Percentiles rank a stretch among this genome's conserved stretches.
These are phyloP conservation scores for Syngnathoides biaculeatus DNA, from an alignment of 2,113 vertebrate genomes.

Conservation along the genomic window DNA sequence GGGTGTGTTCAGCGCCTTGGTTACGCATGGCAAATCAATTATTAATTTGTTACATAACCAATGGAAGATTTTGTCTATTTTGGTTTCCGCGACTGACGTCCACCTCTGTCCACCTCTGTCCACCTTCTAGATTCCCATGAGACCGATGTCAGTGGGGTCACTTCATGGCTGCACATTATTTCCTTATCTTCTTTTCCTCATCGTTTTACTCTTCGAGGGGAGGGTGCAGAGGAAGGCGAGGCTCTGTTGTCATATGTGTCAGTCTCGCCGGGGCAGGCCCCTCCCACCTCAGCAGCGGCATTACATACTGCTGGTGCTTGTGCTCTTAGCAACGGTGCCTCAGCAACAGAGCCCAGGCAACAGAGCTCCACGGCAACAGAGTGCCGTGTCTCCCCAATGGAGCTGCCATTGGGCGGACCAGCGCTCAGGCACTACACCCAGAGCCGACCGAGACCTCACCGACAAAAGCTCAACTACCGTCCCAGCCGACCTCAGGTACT, in stretches of 20 bases:
- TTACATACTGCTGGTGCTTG: constrained; percentile 69
- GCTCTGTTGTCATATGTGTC: constrained; percentile 69
- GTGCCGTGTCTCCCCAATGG: constrained; percentile 75
- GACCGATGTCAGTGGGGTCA: constrained; percentile 16
- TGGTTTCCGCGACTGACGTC: constrained; percentile 1
- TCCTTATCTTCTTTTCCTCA: constrained; percentile 43
- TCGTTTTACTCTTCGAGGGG: constrained; percentile 49
- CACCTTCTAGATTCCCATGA: background rate
- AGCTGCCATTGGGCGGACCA: constrained; percentile 74
- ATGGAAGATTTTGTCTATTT: constrained; percentile 43
- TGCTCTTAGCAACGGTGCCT: constrained; percentile 73
- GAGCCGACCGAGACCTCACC: constrained; percentile 72
- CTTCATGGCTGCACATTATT: constrained; percentile 33
- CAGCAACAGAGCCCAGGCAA: constrained; percentile 68
- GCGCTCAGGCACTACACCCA: constrained; percentile 73
- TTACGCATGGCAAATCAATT: constrained; percentile 57
- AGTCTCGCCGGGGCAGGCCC: constrained; percentile 59
- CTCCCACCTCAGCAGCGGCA: constrained; percentile 63
- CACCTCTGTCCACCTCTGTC: background rate
- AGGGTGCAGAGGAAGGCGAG: constrained; percentile 63
- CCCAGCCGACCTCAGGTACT: constrained; percentile 69
- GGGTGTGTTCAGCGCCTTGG: background rate
- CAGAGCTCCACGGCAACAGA: constrained; percentile 69
- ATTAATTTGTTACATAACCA: constrained; percentile 65
- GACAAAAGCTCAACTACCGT: constrained; percentile 70